A percentile compares a stretch with the other conserved stretches of the same genome.
Evolutionary conservation across 1,140 invertebrate genomes (phyloP).

Genomic region (Pseudomyrmex concolor): DNA sequence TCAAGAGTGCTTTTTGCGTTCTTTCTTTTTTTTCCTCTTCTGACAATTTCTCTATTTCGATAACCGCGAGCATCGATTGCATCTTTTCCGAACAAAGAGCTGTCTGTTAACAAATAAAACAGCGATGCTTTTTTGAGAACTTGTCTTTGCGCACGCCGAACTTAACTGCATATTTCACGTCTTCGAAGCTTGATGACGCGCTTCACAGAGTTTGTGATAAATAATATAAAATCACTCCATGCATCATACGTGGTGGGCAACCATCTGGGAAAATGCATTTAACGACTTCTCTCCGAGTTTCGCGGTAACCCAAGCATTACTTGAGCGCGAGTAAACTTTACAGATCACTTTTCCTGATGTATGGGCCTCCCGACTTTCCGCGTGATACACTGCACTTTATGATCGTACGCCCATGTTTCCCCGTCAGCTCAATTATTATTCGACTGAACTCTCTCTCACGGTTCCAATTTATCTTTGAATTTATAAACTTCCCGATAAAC

Average conservation of each 20-base stretch:
- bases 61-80: constrained; percentile 2
- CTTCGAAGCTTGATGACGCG: neutral
- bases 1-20: neutral
- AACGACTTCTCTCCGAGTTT: neutral
- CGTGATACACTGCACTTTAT: constrained; percentile 2
- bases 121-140: neutral
- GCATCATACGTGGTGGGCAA: too few relatives aligned
- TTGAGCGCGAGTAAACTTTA: constrained; percentile 27
- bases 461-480: neutral
- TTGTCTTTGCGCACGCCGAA: neutral
- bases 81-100: constrained; percentile 16
- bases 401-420: neutral
- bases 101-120: neutral
- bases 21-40: neutral
- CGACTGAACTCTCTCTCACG: neutral
- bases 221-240: constrained; percentile 8
- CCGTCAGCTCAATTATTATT: neutral
- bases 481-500: neutral
- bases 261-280: constrained; percentile 4
- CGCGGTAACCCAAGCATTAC: neutral
- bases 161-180: constrained; percentile 13
- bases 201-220: neutral
- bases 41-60: neutral
- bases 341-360: constrained; percentile 40
- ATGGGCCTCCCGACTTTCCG: constrained; percentile 47